These are phyloP conservation scores for Philantomba maxwellii DNA, from an alignment of 2,113 vertebrate species.

Conservation along the genomic window DNA sequence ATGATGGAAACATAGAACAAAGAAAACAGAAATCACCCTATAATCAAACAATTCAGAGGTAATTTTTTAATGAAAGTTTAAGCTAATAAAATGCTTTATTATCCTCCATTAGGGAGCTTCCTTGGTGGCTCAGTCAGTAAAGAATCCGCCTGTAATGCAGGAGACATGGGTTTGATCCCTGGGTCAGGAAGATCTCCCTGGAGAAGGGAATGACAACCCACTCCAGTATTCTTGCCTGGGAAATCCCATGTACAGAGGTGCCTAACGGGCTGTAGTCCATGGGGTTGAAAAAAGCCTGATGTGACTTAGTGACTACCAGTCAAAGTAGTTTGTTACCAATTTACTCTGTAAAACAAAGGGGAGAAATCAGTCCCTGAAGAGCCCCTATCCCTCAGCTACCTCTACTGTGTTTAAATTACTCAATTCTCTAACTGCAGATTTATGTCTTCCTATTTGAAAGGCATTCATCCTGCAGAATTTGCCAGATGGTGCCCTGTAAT, in stretches of 20 bases:
- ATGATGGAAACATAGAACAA: not conserved
- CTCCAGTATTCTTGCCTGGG: not conserved
- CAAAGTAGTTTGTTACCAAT: not conserved
- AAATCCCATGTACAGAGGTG: not conserved
- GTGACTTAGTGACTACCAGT: not conserved
- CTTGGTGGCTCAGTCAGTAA: not conserved
- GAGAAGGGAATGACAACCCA: not conserved
- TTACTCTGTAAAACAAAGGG: not conserved
- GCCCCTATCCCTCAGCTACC: not conserved
- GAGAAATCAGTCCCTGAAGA: not conserved
- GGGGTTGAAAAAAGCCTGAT: rapidly evolving
- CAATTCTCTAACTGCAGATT: constrained; percentile 2
- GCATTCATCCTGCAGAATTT: constrained; percentile 34
- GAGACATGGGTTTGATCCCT: not conserved
- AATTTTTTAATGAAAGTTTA: not conserved
- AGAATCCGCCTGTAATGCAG: not conserved
- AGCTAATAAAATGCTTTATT: not conserved
- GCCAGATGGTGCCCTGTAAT: constrained; percentile 31
- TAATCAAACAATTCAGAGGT: not conserved
- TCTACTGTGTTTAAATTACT: not conserved
- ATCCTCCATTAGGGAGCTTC: not conserved
- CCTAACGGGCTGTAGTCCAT: not conserved
- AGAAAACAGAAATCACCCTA: not conserved
- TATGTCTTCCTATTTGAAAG: not conserved
- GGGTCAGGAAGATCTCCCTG: not conserved